Evolutionary conservation across 2,888 invertebrate species (phyloP).

Genomic region (Ditula angustiorana): DNA sequence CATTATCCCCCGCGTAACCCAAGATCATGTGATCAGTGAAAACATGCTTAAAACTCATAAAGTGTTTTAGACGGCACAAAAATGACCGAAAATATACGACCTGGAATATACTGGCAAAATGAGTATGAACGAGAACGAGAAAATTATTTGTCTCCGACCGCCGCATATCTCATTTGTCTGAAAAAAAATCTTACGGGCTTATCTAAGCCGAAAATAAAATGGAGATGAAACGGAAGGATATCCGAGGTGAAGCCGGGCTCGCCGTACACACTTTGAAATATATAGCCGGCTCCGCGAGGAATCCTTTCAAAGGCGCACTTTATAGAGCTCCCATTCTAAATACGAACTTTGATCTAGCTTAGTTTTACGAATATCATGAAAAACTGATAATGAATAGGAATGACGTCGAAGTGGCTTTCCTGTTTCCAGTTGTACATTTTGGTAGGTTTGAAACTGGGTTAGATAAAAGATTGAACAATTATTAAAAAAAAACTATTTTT

Average conservation of each 20-base stretch:
- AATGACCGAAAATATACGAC: slow-evolving; percentile 26
- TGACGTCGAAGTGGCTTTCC: neutral
- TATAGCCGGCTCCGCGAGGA: slow-evolving; percentile 61
- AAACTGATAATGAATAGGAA: slow-evolving; percentile 10
- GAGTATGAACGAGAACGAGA: slow-evolving; percentile 52
- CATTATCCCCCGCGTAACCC: slow-evolving; percentile 25
- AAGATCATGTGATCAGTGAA: slow-evolving; percentile 32
- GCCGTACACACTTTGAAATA: slow-evolving; percentile 67
- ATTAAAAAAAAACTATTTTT: too few species aligned
- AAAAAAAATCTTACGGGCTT: slow-evolving; percentile 64
- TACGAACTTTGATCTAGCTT: slow-evolving; percentile 53
- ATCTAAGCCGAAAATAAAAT: slow-evolving; percentile 74
- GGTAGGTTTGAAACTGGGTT: neutral
- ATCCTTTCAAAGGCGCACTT: slow-evolving; percentile 55
- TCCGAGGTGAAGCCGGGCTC: slow-evolving; percentile 60
- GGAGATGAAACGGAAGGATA: slow-evolving; percentile 75
- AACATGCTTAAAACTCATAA: slow-evolving; percentile 41
- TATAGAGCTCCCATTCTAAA: slow-evolving; percentile 51
- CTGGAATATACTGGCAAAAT: slow-evolving; percentile 37
- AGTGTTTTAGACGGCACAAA: slow-evolving; percentile 31
- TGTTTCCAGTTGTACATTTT: neutral
- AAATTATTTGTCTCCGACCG: slow-evolving; percentile 55
- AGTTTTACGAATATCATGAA: slow-evolving; percentile 7
- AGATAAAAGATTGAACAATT: too few species aligned
- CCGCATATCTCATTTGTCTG: slow-evolving; percentile 64